These are phyloP conservation scores for Aegithalos caudatus DNA, from an alignment of 2,113 vertebrate genomes.

Conservation along the genomic window DNA sequence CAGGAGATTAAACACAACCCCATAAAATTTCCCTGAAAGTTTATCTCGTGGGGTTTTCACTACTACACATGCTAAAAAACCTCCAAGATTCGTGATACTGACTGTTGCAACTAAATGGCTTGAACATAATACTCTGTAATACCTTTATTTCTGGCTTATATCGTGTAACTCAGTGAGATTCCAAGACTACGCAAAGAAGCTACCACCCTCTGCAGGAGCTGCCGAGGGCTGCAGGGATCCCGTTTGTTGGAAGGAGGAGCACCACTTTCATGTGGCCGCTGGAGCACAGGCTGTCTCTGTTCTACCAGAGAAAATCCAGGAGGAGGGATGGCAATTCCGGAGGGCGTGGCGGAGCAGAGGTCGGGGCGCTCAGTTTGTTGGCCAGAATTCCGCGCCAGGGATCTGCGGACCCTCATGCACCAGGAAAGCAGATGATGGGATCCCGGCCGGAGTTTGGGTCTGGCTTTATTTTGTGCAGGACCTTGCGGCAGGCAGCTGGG, in stretches of 20 bases:
- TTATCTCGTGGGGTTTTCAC: not conserved
- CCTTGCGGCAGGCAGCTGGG: not conserved
- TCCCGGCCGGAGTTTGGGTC: rapidly evolving
- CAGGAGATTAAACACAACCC: not conserved
- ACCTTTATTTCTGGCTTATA: not conserved
- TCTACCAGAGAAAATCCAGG: not conserved
- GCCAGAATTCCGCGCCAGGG: not conserved
- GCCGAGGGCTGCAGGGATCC: not conserved
- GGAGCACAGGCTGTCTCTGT: not conserved
- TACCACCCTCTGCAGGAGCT: not conserved
- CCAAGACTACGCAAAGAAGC: not conserved
- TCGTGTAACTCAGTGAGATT: rapidly evolving
- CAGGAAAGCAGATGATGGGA: not conserved
- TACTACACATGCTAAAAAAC: not conserved
- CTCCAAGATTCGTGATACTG: not conserved
- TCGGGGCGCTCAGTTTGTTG: rapidly evolving
- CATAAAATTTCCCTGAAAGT: not conserved
- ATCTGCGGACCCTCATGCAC: not conserved
- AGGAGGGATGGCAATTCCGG: not conserved
- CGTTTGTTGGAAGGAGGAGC: not conserved
- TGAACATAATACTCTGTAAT: not conserved
- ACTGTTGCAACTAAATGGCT: not conserved
- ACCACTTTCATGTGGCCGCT: rapidly evolving
- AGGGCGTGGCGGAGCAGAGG: not conserved
- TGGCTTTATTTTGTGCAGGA: not conserved